Percentiles rank a stretch among this genome's conserved stretches.
Evolutionary conservation across 2,797 vertebrate genomes (phyloP).

Genomic region (Chelidonichthys spinosus): DNA sequence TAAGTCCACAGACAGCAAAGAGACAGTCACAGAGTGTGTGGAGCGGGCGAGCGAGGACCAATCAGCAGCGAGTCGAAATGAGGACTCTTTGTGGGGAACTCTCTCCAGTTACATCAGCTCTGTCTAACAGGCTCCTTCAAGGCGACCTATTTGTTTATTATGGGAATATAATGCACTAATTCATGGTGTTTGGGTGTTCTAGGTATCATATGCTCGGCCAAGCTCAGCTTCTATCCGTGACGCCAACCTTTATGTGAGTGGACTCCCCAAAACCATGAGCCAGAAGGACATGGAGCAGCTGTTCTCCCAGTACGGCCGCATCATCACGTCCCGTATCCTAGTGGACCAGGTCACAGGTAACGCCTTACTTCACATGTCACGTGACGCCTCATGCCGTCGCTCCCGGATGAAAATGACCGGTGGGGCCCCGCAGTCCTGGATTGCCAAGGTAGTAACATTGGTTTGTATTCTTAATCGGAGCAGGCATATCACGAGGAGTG

Average conservation of each 20-base stretch:
- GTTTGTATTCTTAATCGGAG: conserved; percentile 65
- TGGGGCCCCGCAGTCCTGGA: conserved; percentile 11
- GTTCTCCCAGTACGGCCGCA: conserved; percentile 95
- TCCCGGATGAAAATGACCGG: conserved; percentile 1
- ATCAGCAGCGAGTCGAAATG: conserved; percentile 20
- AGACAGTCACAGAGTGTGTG: conserved; percentile 26
- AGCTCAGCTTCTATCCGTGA: conserved; percentile 97
- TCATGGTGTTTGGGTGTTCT: conserved; percentile 8
- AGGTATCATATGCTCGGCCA: conserved; percentile 96
- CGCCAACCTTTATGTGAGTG: conserved; percentile 96
- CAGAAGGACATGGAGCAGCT: conserved; percentile 98
- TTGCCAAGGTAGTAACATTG: conserved; percentile 76
- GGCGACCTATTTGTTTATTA: conserved; percentile 7
- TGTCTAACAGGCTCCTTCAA: not conserved
- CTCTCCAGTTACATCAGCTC: conserved; percentile 10
- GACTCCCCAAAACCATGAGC: conserved; percentile 96
- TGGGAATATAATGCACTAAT: not conserved
- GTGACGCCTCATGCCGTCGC: conserved; percentile 9
- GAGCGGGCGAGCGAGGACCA: not conserved
- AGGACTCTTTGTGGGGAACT: conserved; percentile 11
- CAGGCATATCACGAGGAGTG: conserved; percentile 96
- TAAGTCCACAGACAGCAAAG: conserved; percentile 57
- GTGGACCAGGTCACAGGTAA: conserved; percentile 93
- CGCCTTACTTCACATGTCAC: conserved; percentile 60
- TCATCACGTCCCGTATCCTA: conserved; percentile 97